These are phyloP conservation scores for Plecotus auritus DNA, from an alignment of 2,113 vertebrate genomes.

Conservation along the genomic window DNA sequence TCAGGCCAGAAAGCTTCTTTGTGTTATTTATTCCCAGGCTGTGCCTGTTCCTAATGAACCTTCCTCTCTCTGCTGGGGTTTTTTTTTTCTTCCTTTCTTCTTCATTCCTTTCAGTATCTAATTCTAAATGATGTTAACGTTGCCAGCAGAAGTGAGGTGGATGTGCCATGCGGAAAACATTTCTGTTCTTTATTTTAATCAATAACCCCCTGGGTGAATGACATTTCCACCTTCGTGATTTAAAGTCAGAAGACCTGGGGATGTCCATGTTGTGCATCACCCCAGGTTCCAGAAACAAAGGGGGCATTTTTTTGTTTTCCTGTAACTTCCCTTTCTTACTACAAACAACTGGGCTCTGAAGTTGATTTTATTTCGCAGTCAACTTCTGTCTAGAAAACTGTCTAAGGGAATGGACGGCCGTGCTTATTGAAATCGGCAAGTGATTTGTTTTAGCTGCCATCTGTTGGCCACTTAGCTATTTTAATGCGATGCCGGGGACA, in stretches of 20 bases:
- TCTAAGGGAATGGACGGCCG: constrained; percentile 54
- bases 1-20: constrained; percentile 83
- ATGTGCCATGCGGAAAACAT: constrained; percentile 51
- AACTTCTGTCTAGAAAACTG: constrained; percentile 80
- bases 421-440: constrained; percentile 81
- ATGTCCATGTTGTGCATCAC: constrained; percentile 63
- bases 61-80: constrained; percentile 51
- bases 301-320: constrained; percentile 65
- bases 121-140: constrained; percentile 67
- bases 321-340: constrained; percentile 75
- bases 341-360: constrained; percentile 75
- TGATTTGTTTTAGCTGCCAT: constrained; percentile 85
- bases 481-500: constrained; percentile 76
- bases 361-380: constrained; percentile 78
- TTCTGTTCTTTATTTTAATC: constrained; percentile 76
- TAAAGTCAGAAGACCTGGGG: constrained; percentile 65
- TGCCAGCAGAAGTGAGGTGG: constrained; percentile 67
- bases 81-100: not conserved
- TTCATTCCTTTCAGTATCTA: constrained; percentile 72
- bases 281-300: constrained; percentile 69
- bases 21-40: constrained; percentile 72
- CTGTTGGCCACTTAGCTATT: constrained; percentile 83
- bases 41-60: constrained; percentile 64
- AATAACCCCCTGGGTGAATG: constrained; percentile 69
- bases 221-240: constrained; percentile 71